Percentiles rank a stretch among this genome's conserved stretches.
phyloP scores from a whole-genome alignment of 2,113 vertebrate genomes.

The Heliornis fulica region DNA sequence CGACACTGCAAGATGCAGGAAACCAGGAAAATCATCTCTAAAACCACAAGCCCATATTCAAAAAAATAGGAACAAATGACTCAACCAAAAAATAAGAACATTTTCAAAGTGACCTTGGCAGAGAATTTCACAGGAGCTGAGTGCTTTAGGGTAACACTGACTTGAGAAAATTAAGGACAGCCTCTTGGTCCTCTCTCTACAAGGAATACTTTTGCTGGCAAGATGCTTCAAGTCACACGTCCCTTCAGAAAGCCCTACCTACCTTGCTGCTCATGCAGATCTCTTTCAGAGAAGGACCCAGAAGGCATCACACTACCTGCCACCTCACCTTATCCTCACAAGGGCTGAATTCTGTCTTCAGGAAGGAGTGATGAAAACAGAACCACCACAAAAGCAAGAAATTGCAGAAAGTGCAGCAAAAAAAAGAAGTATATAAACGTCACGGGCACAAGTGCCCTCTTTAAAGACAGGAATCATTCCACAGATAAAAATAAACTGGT shows the following conservation, averaged over 20 bases:
- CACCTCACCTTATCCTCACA: background rate
- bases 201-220: background rate
- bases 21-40: background rate
- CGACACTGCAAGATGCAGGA: background rate
- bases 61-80: background rate
- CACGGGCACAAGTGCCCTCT: background rate
- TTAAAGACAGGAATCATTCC: background rate
- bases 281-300: background rate
- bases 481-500: background rate
- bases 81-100: background rate
- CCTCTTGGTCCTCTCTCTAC: background rate
- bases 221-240: background rate
- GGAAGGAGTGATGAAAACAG: background rate
- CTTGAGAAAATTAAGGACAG: background rate
- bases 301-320: background rate
- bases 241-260: background rate
- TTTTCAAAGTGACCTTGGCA: background rate
- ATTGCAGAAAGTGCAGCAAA: background rate
- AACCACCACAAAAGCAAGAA: background rate
- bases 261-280: background rate
- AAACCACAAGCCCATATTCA: background rate
- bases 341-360: background rate
- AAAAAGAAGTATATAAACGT: fast-evolving
- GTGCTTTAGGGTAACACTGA: background rate
- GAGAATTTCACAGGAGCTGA: background rate